Percentiles rank a stretch among this genome's conserved stretches.
These are phyloP conservation scores for Valencia hispanica DNA, from an alignment of 2,797 vertebrate species.

Conservation along the genomic window DNA sequence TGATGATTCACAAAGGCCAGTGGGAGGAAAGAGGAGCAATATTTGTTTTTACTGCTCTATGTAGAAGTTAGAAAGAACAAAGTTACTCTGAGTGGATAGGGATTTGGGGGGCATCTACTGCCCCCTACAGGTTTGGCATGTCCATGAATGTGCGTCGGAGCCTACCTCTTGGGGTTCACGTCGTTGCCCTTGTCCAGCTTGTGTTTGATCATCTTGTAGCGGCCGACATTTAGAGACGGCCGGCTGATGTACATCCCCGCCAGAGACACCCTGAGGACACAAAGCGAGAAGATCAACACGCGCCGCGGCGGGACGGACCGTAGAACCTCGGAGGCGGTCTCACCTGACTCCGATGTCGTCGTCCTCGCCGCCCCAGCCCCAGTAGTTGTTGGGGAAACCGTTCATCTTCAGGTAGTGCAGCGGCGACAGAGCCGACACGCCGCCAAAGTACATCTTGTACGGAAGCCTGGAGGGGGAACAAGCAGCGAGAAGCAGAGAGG, in stretches of 20 bases:
- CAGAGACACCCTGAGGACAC: slow-evolving; percentile 80
- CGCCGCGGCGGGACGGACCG: not conserved
- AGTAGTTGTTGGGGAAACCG: slow-evolving; percentile 87
- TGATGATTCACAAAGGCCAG: too few relatives aligned
- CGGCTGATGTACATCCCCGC: slow-evolving; percentile 85
- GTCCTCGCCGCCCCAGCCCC: slow-evolving; percentile 87
- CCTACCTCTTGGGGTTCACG: slow-evolving; percentile 83
- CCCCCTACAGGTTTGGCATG: too few relatives aligned
- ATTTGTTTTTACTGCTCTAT: too few relatives aligned
- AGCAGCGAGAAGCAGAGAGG: not conserved
- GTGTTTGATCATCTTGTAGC: slow-evolving; percentile 89
- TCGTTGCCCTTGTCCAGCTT: slow-evolving; percentile 84
- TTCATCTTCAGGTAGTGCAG: slow-evolving; percentile 88
- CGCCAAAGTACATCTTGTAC: slow-evolving; percentile 85
- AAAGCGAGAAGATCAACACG: too few relatives aligned
- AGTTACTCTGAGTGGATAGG: too few relatives aligned
- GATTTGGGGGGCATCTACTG: too few relatives aligned
- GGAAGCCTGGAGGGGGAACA: slow-evolving; percentile 76
- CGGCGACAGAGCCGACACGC: slow-evolving; percentile 84
- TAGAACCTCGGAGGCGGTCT: slow-evolving; percentile 10
- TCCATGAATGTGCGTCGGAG: too few relatives aligned
- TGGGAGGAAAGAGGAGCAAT: too few relatives aligned
- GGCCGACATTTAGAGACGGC: slow-evolving; percentile 80
- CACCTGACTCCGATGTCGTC: slow-evolving; percentile 84
- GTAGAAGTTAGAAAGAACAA: too few relatives aligned